Evolutionary conservation across 2,113 vertebrate species (phyloP).

Genomic region (Brienomyrus brachyistius): DNA sequence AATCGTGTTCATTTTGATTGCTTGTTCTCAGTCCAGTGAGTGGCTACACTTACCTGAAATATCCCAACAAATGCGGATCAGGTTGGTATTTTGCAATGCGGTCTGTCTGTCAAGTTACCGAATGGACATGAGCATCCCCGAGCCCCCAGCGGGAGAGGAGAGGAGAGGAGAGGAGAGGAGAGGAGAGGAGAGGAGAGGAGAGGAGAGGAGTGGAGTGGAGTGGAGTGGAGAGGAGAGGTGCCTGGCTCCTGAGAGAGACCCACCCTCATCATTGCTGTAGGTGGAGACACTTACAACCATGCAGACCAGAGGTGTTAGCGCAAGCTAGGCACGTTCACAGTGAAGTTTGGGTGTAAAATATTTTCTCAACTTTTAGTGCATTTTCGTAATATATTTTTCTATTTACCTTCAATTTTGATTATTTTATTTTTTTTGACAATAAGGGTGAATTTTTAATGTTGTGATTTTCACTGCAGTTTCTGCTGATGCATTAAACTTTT

Average conservation of each 20-base stretch:
- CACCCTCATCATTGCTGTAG: not conserved
- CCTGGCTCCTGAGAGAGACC: not conserved
- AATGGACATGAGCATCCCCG: not conserved
- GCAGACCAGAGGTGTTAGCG: not conserved
- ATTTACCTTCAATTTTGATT: not conserved
- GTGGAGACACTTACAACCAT: not conserved
- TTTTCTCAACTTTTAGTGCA: not conserved
- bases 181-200: no score
- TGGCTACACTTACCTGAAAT: not conserved
- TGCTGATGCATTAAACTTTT: not conserved
- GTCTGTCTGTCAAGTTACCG: not conserved
- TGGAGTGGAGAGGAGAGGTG: not conserved
- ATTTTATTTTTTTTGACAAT: not conserved
- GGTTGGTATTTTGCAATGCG: not conserved
- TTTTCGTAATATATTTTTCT: not conserved
- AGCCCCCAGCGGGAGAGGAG: not conserved
- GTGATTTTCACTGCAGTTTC: not conserved
- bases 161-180: no score
- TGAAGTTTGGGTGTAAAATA: not conserved
- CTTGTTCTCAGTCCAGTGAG: not conserved
- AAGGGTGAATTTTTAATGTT: not conserved
- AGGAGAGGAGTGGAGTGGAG: no score
- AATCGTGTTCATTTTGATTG: not conserved
- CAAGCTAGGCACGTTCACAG: not conserved
- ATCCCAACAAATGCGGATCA: not conserved